Conservation (phyloP, 2,888 invertebrate species). For the Noctua fimbriata region DNA sequence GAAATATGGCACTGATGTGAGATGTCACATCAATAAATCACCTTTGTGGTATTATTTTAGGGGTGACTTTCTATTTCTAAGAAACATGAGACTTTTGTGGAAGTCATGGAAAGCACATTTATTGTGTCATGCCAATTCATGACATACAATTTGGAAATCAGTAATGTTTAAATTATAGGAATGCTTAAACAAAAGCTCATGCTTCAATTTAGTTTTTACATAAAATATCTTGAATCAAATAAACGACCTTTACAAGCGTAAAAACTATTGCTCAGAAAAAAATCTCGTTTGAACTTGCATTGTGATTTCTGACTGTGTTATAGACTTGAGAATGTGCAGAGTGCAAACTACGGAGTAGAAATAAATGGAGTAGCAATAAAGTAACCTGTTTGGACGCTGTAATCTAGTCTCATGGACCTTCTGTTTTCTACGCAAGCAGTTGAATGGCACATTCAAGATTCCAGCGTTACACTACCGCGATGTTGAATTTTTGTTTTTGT, state of each 20-base stretch:
- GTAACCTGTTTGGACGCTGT: not conserved
- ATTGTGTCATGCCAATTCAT: not conserved
- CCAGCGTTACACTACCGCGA: not conserved
- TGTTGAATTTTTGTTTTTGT: no score
- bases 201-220: not conserved
- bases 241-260: conserved; percentile 13
- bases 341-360: conserved; percentile 12
- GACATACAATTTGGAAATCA: not conserved
- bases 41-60: conserved; percentile 16
- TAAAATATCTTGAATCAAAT: not conserved
- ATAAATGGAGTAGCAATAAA: conserved; percentile 17
- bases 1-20: conserved; percentile 20
- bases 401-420: not conserved
- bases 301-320: conserved; percentile 43
- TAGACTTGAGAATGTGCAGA: conserved; percentile 28
- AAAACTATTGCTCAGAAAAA: conserved; percentile 35
- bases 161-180: not conserved
- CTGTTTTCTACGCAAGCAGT: not conserved
- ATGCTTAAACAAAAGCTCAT: not conserved
- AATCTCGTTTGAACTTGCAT: conserved; percentile 27
- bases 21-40: conserved; percentile 6
- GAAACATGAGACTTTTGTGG: not conserved
- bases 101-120: not conserved
- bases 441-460: not conserved
- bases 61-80: not conserved